These are phyloP conservation scores for Tetrax tetrax DNA, from an alignment of 2,113 vertebrate species.

Conservation along the genomic window DNA sequence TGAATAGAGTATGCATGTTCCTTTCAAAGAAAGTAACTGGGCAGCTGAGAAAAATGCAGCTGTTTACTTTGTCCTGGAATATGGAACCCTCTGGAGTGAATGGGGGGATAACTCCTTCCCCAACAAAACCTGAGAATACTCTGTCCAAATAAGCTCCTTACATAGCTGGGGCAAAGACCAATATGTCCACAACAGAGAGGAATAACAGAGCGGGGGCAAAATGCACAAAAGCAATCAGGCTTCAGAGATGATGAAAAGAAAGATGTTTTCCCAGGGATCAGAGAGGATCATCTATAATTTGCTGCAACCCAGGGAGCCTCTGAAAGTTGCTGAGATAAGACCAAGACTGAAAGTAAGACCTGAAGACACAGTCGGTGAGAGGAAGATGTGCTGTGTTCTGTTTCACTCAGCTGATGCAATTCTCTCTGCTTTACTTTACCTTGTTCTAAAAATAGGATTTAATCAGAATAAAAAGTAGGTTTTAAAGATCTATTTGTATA, in stretches of 20 bases:
- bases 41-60: neutral
- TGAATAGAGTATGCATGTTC: neutral
- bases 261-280: neutral
- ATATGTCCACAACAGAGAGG: neutral
- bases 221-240: neutral
- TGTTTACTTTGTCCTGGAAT: neutral
- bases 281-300: slow-evolving; percentile 32
- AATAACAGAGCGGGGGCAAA: neutral
- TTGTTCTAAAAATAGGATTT: neutral
- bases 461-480: neutral
- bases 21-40: neutral
- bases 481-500: neutral
- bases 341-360: neutral
- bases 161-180: neutral
- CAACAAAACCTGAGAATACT: neutral
- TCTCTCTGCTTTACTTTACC: neutral
- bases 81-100: neutral
- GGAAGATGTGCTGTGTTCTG: neutral
- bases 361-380: neutral
- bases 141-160: neutral
- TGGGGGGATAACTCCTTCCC: neutral
- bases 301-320: slow-evolving; percentile 8
- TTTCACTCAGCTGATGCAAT: neutral
- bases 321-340: slow-evolving; percentile 6
- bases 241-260: neutral